A percentile compares a stretch with the other conserved stretches of the same genome.
Evolutionary conservation across 1,140 invertebrate genomes (phyloP).

Genomic region (Pteromalus puparum): DNA sequence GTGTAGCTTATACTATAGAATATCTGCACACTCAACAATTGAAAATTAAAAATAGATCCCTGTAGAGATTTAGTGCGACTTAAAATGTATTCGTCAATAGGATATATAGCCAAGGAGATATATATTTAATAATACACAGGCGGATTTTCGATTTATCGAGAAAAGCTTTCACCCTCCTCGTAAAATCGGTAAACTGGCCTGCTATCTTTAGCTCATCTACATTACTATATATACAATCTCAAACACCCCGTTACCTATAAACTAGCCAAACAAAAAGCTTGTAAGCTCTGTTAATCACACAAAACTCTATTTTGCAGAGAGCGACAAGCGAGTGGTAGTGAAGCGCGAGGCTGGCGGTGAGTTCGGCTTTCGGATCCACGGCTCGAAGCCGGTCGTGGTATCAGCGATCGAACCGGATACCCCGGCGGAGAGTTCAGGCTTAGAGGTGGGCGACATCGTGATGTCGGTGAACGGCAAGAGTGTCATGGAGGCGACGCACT

Average conservation of each 20-base stretch:
- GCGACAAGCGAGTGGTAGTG: conserved; percentile 90
- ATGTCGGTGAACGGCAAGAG: conserved; percentile 91
- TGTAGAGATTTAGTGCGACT: not conserved
- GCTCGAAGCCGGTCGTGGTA: conserved; percentile 95
- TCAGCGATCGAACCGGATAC: conserved; percentile 95
- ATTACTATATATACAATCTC: too few species aligned
- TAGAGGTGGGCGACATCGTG: conserved; percentile 96
- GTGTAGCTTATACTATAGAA: not conserved
- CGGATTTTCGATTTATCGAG: not conserved
- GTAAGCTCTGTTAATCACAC: too few species aligned
- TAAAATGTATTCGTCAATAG: too few species aligned
- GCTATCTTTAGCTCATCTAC: too few species aligned
- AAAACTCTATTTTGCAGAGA: conserved; percentile 78
- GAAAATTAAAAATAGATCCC: not conserved
- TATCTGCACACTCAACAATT: too few species aligned
- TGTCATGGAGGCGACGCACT: conserved; percentile 93
- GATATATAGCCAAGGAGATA: too few species aligned
- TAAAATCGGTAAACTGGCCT: not conserved
- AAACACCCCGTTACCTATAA: too few species aligned
- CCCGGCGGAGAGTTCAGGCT: conserved; percentile 91
- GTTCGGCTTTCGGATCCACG: conserved; percentile 97
- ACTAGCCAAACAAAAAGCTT: too few species aligned
- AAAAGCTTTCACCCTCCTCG: not conserved
- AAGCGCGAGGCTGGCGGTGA: conserved; percentile 87
- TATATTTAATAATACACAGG: not conserved